Evolutionary conservation across 2,888 invertebrate genomes (phyloP).

Genomic region (Chelonus formosanus): DNA sequence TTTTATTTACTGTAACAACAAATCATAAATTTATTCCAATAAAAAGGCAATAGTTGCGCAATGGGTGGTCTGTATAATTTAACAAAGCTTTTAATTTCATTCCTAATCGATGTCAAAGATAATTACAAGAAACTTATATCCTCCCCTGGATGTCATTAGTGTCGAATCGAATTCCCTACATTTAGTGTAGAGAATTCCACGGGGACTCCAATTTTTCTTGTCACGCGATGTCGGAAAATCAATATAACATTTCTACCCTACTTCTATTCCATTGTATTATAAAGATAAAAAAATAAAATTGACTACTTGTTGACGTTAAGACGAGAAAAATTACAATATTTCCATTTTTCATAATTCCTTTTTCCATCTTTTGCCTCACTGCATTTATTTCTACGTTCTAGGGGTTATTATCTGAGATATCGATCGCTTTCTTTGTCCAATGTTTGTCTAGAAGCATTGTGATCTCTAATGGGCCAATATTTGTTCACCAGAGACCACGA

Average conservation of each 20-base stretch:
- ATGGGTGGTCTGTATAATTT: too few species aligned
- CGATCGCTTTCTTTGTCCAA: background rate
- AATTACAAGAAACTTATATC: background rate
- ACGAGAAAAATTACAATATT: too few species aligned
- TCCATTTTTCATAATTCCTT: too few species aligned
- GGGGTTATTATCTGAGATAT: constrained; percentile 22
- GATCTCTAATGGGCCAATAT: constrained; percentile 54
- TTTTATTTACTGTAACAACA: too few species aligned
- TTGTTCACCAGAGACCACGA: constrained; percentile 60
- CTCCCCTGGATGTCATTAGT: constrained; percentile 18
- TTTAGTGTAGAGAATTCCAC: constrained; percentile 21
- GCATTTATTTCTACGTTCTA: too few species aligned
- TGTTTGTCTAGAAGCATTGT: constrained; percentile 11
- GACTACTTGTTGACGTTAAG: too few species aligned
- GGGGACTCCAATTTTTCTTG: constrained; percentile 49
- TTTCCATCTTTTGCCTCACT: too few species aligned
- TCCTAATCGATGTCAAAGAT: constrained; percentile 7
- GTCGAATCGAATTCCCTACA: constrained; percentile 22
- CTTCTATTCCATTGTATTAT: background rate
- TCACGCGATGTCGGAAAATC: constrained; percentile 54
- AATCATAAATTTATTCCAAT: background rate
- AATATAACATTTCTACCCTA: constrained; percentile 41
- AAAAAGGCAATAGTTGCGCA: background rate
- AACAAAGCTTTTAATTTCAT: constrained; percentile 5
- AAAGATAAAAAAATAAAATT: too few species aligned